A percentile compares a stretch with the other conserved stretches of the same genome.
Conservation (phyloP, 2,888 invertebrate species). For the Eucera pruinosa region DNA sequence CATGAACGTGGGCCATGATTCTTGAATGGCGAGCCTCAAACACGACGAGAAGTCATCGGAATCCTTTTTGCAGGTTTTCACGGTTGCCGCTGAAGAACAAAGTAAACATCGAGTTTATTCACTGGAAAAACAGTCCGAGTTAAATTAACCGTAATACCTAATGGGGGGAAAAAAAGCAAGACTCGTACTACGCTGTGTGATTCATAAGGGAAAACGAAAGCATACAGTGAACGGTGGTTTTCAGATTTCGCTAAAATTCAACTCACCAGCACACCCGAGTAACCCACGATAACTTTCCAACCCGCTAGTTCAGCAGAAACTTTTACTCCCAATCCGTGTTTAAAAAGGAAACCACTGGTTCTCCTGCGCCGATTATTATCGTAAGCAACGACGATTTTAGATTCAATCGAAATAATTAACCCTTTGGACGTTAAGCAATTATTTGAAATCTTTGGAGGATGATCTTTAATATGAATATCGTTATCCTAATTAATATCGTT, state of each 20-base stretch:
- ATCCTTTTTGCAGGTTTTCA: constrained; percentile 78
- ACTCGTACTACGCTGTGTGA: neutral
- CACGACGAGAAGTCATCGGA: constrained; percentile 80
- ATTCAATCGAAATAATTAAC: neutral
- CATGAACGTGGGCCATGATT: constrained; percentile 78
- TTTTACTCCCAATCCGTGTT: constrained; percentile 9
- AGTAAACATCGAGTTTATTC: neutral
- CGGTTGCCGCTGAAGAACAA: constrained; percentile 66
- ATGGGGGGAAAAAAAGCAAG: too few relatives aligned
- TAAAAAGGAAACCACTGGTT: neutral
- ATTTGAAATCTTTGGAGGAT: too few relatives aligned
- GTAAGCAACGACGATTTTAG: neutral
- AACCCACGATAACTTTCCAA: constrained; percentile 38
- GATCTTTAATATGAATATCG: too few relatives aligned
- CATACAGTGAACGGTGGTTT: constrained; percentile 4
- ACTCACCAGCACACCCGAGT: neutral
- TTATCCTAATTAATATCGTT: too few relatives aligned
- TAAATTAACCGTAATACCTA: neutral
- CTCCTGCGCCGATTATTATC: neutral
- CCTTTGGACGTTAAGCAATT: too few relatives aligned
- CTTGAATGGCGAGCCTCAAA: constrained; percentile 80
- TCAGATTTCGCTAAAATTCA: constrained; percentile 35
- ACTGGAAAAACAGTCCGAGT: neutral
- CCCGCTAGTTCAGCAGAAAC: constrained; percentile 2
- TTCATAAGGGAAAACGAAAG: neutral